Base-by-base conservation (phyloP, 92 coral and sea anemone species). In the Muricea muricata region DNA sequence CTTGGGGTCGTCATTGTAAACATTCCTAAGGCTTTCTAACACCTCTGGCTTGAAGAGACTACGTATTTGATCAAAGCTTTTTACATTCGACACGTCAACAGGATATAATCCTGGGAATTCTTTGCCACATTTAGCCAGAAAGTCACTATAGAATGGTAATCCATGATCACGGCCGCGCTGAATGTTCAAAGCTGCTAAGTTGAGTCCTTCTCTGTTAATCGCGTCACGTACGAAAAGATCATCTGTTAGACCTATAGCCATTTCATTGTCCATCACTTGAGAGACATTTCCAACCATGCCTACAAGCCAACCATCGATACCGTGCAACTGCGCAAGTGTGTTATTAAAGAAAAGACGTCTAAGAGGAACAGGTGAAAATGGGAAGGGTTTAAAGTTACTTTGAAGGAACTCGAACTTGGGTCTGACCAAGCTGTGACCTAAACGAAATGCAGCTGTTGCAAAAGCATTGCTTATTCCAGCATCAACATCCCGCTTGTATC, bases 151-250 rank as follows among this genome's bases (percentile, higher is more conserved):
- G 29, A 54, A 54, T 47, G 80, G 65, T 31, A 75, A 31, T n/a
- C 80, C 80, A 35, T 75, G 80, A 17, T 75, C 80, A 47, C 80
- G 80, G 30, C 63, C 80, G 15, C 80, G 80, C 25, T 75, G 80
- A 34, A 75, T 35, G 30, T 75, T 75, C 65, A 75, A 75, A 28
- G 80, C 80, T 47, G 65, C 80, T 75, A 75, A 52, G 39, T 75
- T 57, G 61, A 75, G 80, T 35, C 80, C 80, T 47, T 3, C 24
- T 26, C 65, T 75, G 23, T 47, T 30, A 48, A 40, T 21, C 2
- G 30, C 10, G 30, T 26, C 39, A 26, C 70, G 57, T 50, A 24
- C 24, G 23, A 75, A 75, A 15, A 75, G 80, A 15, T 50, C 11
- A n/a, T 35, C 18, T 28, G 80, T 75, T 9, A 50, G 65, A 2